Percentiles rank a stretch among this genome's conserved stretches.
Conservation (phyloP, 2,113 vertebrate genomes). For the Tapirus terrestris region DNA sequence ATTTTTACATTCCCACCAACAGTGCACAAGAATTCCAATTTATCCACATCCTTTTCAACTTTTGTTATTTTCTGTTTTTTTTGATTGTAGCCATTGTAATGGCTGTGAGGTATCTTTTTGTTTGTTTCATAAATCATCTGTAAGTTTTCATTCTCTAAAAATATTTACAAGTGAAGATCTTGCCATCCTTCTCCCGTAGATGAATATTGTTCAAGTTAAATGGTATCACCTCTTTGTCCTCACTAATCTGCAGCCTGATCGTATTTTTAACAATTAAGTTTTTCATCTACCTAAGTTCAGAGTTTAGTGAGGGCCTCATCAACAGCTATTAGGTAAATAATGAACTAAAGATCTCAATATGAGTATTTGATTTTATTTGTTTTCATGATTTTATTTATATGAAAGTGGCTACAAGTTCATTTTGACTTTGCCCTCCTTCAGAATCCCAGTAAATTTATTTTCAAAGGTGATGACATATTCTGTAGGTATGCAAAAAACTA, state of each 20-base stretch:
- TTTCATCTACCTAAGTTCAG: background rate
- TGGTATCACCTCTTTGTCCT: background rate
- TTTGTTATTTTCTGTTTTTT: background rate
- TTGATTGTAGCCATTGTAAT: background rate
- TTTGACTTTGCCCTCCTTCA: background rate
- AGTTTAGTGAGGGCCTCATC: background rate
- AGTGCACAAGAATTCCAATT: background rate
- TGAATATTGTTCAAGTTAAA: background rate
- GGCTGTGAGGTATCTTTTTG: background rate
- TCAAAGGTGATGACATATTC: background rate
- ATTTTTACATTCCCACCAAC: background rate
- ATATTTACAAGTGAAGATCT: background rate
- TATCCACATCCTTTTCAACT: background rate
- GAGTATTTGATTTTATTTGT: background rate
- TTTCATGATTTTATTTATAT: background rate
- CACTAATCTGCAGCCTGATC: background rate
- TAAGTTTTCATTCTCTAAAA: background rate
- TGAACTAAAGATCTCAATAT: background rate
- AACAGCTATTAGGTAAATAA: background rate
- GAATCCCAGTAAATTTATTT: slow-evolving; percentile 24
- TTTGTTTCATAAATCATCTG: background rate
- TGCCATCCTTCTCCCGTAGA: background rate
- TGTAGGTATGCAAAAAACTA: background rate
- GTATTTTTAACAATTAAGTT: background rate
- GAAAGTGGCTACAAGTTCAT: background rate